Base-by-base conservation (phyloP, 2,888 invertebrate genomes). In the Embidobia sp. region DNA sequence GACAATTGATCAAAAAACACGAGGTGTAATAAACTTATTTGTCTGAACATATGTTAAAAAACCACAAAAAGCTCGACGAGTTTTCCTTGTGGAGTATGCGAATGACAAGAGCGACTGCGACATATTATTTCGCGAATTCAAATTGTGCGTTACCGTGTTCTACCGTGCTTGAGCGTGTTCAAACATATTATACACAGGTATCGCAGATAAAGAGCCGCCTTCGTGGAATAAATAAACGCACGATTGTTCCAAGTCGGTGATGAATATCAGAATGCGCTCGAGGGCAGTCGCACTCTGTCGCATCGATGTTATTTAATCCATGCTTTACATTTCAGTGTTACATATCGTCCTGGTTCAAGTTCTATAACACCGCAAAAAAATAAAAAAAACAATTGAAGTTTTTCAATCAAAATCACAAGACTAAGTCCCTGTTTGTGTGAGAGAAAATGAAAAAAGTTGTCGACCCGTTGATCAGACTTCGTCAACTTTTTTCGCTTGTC, bases 291-390 rank as follows among this genome's bases (percentile, higher is more conserved):
- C 33, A 49, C 19, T 29, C 13, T 55, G 49, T 49, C 6, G 59
- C 53, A 44, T 42, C 37, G 55, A 40, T 19, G 44, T 44, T 55
- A 67, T 72, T 57, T 77, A 76, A 76, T 76, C 35, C 61, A 55
- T 73, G 55, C 63, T 77, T 77, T 77, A 67, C 63, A 27, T 77
- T 77, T 69, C 77, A 77, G 77, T 64, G 53, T 77, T 63, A 15
- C 37, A 13, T 42, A 26, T 42, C 63, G 11, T 51, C 63, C 46
- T 67, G 67, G n/a, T n/a, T n/a, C n/a, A n/a, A n/a, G n/a, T n/a
- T n/a, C n/a, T n/a, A n/a, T n/a, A n/a, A n/a, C n/a, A n/a, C n/a
- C n/a, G n/a, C n/a, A n/a, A n/a, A n/a, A n/a, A n/a, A n/a, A n/a
- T n/a, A n/a, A n/a, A n/a, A n/a, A n/a, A n/a, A n/a, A n/a, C n/a